A percentile compares a stretch with the other conserved stretches of the same genome.
These are phyloP conservation scores for Lycaena phlaeas DNA, from an alignment of 2,888 invertebrate genomes.

Conservation along the genomic window DNA sequence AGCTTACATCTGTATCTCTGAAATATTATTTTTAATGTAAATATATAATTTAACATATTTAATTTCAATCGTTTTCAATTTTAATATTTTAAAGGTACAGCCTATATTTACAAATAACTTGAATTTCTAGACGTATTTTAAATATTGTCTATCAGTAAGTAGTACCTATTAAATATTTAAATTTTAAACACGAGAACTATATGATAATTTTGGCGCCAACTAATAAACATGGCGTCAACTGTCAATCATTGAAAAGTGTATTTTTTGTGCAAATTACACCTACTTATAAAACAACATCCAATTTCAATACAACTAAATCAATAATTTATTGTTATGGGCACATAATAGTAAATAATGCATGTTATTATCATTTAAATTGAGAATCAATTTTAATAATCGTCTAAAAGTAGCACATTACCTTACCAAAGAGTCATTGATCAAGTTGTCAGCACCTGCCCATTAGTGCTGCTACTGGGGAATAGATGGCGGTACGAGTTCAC, in stretches of 20 bases:
- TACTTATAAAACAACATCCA: not conserved
- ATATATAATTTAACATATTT: no score
- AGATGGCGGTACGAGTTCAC: constrained; percentile 16
- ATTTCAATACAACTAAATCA: not conserved
- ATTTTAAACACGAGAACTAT: no score
- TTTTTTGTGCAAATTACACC: not conserved
- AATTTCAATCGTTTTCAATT: no score
- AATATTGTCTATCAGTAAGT: no score
- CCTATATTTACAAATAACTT: no score
- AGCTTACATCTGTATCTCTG: no score
- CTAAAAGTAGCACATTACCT: constrained; percentile 3
- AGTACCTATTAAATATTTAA: no score
- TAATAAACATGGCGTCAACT: not conserved
- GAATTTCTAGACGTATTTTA: no score
- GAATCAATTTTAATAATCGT: constrained; percentile 5
- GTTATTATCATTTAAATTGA: constrained; percentile 2
- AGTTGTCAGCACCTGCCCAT: not conserved
- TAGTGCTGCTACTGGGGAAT: constrained; percentile 15
- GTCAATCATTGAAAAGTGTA: not conserved
- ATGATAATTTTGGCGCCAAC: not conserved
- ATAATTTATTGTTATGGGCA: not conserved
- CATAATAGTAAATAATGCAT: not conserved
- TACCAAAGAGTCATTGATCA: not conserved
- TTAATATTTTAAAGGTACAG: no score
- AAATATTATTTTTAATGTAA: no score